Evolutionary conservation across 2,888 invertebrate genomes (phyloP).

Genomic region (Apomyelois bistriatella): DNA sequence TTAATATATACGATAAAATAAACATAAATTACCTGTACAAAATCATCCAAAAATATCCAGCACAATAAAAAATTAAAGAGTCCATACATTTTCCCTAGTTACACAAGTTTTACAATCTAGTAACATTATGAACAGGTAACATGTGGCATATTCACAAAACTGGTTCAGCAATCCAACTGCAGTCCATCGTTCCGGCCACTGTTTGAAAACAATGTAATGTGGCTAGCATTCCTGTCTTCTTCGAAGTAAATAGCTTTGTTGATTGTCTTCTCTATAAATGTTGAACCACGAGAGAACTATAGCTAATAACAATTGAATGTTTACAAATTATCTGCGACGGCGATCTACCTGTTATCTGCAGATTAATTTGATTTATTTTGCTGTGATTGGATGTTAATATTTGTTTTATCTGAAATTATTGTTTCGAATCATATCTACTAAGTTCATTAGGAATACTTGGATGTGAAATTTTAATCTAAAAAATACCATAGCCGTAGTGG

Average conservation of each 20-base stretch:
- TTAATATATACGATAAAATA: no score
- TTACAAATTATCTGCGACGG: constrained; percentile 66
- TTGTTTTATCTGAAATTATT: background rate
- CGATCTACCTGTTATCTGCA: constrained; percentile 62
- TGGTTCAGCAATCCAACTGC: constrained; percentile 1
- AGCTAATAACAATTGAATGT: constrained; percentile 59
- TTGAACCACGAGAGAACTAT: constrained; percentile 51
- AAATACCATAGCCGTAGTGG: no score
- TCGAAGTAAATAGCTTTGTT: constrained; percentile 64
- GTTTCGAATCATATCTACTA: no score
- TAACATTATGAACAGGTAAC: constrained; percentile 34
- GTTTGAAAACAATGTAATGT: constrained; percentile 34
- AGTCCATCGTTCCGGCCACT: constrained; percentile 18
- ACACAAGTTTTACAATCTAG: constrained; percentile 27
- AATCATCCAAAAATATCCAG: background rate
- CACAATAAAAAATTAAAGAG: constrained; percentile 21
- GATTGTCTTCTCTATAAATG: constrained; percentile 51
- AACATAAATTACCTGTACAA: background rate
- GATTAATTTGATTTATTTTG: constrained; percentile 35
- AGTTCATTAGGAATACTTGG: background rate
- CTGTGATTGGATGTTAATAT: constrained; percentile 26
- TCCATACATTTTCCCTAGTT: constrained; percentile 40
- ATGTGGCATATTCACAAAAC: constrained; percentile 17
- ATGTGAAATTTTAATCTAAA: no score
- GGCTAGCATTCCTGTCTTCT: constrained; percentile 53